Base-by-base conservation (phyloP, 1,140 invertebrate species). In the Drosophila cardini region DNA sequence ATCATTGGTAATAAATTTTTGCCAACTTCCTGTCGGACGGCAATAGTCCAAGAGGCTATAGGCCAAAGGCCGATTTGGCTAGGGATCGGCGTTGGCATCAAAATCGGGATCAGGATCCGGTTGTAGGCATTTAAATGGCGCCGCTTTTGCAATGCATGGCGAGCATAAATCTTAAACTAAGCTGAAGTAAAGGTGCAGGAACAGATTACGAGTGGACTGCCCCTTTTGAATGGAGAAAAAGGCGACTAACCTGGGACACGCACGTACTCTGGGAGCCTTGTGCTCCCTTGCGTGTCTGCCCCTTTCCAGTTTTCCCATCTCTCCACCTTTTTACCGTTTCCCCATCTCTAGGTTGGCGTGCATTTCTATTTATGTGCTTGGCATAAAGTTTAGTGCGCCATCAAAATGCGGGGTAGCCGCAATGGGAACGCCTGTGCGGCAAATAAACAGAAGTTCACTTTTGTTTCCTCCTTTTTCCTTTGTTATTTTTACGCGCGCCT, bases 351-450 rank as follows among this genome's bases (percentile, higher is more conserved):
- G 45, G 80, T 84, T 84, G 72, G 76, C 76, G 84, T 89, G 76
- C 80, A 76, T 74, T 87, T 89, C 80, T 89, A 89, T 87, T 87
- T 89, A 84, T 80, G 84, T 75, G 80, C 63, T 67, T 52, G 76
- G 73, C 80, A 87, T 87, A 84, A 87, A 87, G 69, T 89, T 87
- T 89, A 89, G 65, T 77, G 52, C 63, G 63, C 84, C 84, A 89
- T 89, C 73, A 87, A 86, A 84, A 73, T 69, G 30, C 4, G n/a
- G 21, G 18, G 10, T 53, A 63, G 21, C 21, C 36, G 63, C 65
- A 61, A 42, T 34, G 50, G 58, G 15, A 69, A 58, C 26, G 40
- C 11, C 43, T 43, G 57, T 21, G 67, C 32, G 36, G 58, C 65
- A 70, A 79, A 76, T 76, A 81, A 81, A 73, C 48, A 56, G 16